Base-by-base conservation (phyloP, 2,888 invertebrate species). In the Dolomedes plantarius region DNA sequence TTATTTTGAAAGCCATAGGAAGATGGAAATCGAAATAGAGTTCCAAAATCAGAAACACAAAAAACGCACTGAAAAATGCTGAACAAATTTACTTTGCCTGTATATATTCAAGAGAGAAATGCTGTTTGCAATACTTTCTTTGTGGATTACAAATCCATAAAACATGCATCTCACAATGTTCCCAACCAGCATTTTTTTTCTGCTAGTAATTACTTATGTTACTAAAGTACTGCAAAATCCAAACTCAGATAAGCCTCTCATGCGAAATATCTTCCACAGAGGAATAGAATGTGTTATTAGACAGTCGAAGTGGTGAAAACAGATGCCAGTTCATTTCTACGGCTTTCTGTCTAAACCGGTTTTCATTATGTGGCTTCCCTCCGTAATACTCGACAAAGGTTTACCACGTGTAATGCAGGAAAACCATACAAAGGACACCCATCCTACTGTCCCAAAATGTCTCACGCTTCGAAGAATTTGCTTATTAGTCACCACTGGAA, bases 401-500 rank as follows among this genome's bases (percentile, higher is more conserved):
- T 82, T 82, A 75, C 68, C 71, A 19, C 64, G 11, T 56, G 39
- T 64, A 46, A 62, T 29, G 68, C 81, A 62, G 81, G 82, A 82
- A 82, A 82, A 75, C 82, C 56, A 56, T 56, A 56, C 56, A 56
- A 56, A 23, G 11, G 56, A 56, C 19, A 56, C 23, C 23, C 56
- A 23, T 23, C 19, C 23, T 19, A 56, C 56, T 5, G 56, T 23
- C 23, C 23, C 5, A 19, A 56, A 56, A 56, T 23, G 56, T 23
- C 56, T 56, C 23, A 56, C 56, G 56, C 56, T 56, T 56, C 56
- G 23, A 23, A 23, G 56, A 56, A 23, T 23, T 56, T 11, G 11
- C 56, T 56, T 56, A 56, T 56, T 56, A 56, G 23, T 23, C 56
- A n/a, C 56, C 23, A 6, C 16, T 56, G 2, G 56, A 56, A 56